Evolutionary conservation across 1,140 invertebrate species (phyloP).

Genomic region (Drosophila obscura): DNA sequence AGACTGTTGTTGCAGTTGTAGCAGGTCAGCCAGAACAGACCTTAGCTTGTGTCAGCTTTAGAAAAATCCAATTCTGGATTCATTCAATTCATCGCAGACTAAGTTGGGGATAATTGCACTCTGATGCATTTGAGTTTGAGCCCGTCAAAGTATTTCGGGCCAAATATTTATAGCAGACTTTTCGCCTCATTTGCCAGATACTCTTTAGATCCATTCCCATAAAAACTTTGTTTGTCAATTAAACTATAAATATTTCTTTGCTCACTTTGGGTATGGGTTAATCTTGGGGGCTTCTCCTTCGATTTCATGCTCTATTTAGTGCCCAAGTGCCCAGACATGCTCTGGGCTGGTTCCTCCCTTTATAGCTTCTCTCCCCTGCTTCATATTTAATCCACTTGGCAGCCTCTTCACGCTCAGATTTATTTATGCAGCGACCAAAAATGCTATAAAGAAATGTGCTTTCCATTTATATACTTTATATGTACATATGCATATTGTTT

Average conservation of each 20-base stretch:
- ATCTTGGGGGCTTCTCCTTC: background rate
- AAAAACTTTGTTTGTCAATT: background rate
- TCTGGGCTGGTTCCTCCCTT: constrained; percentile 8
- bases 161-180: no score
- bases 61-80: no score
- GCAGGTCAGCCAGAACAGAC: no score
- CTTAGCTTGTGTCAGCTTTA: no score
- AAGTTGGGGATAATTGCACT: no score
- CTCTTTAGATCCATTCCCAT: no score
- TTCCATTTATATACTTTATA: constrained; percentile 17
- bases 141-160: no score
- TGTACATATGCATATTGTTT: background rate
- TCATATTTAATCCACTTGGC: constrained; percentile 18
- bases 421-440: constrained; percentile 57
- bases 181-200: no score
- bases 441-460: constrained; percentile 65
- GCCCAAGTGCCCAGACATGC: constrained; percentile 23
- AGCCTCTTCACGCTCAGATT: constrained; percentile 45
- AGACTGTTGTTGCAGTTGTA: no score
- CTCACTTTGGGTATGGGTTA: background rate
- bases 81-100: no score
- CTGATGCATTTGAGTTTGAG: no score
- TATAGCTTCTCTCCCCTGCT: background rate
- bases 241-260: constrained; percentile 18
- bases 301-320: constrained; percentile 42